Evolutionary conservation across 2,888 invertebrate genomes (phyloP).

Genomic region (Ophioninae sp.): DNA sequence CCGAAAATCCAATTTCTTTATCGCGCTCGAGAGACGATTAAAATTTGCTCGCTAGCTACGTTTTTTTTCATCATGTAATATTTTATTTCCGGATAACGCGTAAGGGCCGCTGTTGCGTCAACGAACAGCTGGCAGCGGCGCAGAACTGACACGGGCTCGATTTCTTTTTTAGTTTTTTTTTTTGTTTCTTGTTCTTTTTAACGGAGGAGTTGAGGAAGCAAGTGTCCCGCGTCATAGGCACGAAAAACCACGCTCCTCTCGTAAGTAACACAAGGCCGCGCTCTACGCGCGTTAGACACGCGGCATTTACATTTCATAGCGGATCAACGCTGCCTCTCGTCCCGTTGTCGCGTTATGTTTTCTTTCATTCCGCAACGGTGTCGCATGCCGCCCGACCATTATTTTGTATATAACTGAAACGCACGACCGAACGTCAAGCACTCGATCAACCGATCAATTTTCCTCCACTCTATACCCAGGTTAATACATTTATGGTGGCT

Average conservation of each 20-base stretch:
- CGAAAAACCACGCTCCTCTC: constrained; percentile 16
- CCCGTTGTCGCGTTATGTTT: background rate
- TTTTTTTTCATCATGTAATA: constrained; percentile 59
- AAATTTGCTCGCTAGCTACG: constrained; percentile 46
- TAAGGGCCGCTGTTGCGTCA: constrained; percentile 35
- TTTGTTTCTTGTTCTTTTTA: constrained; percentile 18
- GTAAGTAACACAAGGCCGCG: constrained; percentile 4
- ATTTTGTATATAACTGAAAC: constrained; percentile 38
- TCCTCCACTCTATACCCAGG: background rate
- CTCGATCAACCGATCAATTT: constrained; percentile 36
- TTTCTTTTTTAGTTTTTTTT: constrained; percentile 5
- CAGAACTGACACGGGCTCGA: constrained; percentile 19
- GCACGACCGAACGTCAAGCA: constrained; percentile 19
- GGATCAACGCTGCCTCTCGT: constrained; percentile 1
- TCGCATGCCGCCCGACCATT: background rate
- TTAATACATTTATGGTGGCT: constrained; percentile 11
- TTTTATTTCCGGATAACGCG: constrained; percentile 56
- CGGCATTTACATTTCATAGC: constrained; percentile 19
- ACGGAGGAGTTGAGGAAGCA: constrained; percentile 22
- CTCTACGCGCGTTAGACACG: background rate
- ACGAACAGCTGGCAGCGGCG: constrained; percentile 44
- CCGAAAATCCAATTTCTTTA: background rate
- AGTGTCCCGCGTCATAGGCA: constrained; percentile 58
- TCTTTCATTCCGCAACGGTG: constrained; percentile 4
- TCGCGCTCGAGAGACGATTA: constrained; percentile 6